Evolutionary conservation across 2,113 vertebrate genomes (phyloP).

Genomic region (Ochotona princeps): DNA sequence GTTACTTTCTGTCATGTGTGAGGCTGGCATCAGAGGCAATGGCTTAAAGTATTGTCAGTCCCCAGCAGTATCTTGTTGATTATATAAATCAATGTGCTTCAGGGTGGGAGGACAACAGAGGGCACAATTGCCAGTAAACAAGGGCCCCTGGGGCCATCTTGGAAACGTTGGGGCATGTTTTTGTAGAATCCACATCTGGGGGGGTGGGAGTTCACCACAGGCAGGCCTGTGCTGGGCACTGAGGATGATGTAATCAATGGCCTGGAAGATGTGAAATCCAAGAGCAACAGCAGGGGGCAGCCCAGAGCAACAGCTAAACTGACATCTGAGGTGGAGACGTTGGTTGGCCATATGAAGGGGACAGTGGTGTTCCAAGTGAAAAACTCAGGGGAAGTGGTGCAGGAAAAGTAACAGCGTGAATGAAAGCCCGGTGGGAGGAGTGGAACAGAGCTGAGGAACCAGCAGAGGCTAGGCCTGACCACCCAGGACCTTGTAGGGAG

Average conservation of each 20-base stretch:
- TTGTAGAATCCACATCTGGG: too few relatives aligned
- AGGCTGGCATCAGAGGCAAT: too few relatives aligned
- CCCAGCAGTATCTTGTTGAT: not conserved
- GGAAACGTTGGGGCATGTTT: not conserved
- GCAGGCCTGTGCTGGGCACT: not conserved
- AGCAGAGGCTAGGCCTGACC: not conserved
- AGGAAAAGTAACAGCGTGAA: not conserved
- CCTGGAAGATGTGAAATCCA: not conserved
- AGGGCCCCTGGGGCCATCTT: not conserved
- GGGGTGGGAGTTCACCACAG: too few relatives aligned
- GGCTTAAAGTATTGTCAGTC: too few relatives aligned
- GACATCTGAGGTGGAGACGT: not conserved
- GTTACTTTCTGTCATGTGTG: too few relatives aligned
- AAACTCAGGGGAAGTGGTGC: not conserved
- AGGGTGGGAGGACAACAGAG: not conserved
- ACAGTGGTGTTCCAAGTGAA: not conserved
- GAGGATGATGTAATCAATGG: not conserved
- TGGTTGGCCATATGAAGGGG: not conserved
- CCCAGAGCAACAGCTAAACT: not conserved
- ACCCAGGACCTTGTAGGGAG: not conserved
- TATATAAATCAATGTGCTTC: not conserved
- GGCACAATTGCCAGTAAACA: not conserved
- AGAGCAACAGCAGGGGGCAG: not conserved
- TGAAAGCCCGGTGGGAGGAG: not conserved
- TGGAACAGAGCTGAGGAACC: not conserved